Conservation (phyloP, 1,140 invertebrate species). For the Pachyrhynchus sulphureomaculatus region DNA sequence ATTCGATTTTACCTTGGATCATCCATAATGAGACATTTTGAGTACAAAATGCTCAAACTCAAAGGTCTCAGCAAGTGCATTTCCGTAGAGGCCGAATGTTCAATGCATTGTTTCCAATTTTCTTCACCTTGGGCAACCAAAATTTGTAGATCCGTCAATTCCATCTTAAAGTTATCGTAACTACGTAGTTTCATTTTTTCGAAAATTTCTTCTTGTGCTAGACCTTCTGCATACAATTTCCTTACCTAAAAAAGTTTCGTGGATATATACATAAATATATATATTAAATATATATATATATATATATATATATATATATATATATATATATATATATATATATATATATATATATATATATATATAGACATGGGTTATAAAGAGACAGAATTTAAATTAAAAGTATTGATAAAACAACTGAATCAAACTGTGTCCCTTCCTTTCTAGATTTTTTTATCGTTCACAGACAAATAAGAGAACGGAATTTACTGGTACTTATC, state of each 20-base stretch:
- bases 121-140: slow-evolving; percentile 67
- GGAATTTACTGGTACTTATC: too few relatives aligned
- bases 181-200: slow-evolving; percentile 72
- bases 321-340: not conserved
- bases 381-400: too few relatives aligned
- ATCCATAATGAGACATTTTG: slow-evolving; percentile 84
- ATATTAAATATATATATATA: too few relatives aligned
- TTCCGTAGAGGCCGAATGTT: slow-evolving; percentile 55
- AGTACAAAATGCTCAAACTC: slow-evolving; percentile 73
- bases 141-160: slow-evolving; percentile 83
- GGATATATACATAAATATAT: too few relatives aligned
- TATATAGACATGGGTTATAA: too few relatives aligned
- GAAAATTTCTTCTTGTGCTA: slow-evolving; percentile 66
- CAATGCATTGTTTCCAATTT: slow-evolving; percentile 70
- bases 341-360: too few relatives aligned
- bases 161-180: slow-evolving; percentile 85
- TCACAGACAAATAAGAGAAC: too few relatives aligned
- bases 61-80: slow-evolving; percentile 79
- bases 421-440: too few relatives aligned
- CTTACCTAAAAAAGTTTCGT: slow-evolving; percentile 56
- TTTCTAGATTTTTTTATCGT: too few relatives aligned
- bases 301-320: too few relatives aligned
- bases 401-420: too few relatives aligned
- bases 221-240: slow-evolving; percentile 59
- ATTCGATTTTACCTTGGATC: slow-evolving; percentile 79